Conservation (phyloP, 2,797 vertebrate species). For the Ambastaia sidthimunki region DNA sequence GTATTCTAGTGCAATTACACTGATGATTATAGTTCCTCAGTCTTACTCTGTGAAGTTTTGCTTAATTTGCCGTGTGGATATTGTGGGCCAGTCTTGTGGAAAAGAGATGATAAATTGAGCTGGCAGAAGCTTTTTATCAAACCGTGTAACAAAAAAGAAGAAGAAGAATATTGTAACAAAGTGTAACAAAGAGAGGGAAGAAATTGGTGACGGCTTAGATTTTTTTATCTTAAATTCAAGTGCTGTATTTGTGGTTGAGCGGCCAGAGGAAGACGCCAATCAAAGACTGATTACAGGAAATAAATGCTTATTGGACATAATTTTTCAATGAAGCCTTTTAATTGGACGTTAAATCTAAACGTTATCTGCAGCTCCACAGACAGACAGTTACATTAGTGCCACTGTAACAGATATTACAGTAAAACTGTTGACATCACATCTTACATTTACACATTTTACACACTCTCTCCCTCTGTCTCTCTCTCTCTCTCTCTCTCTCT, state of each 20-base stretch:
- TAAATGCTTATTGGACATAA: constrained; percentile 98
- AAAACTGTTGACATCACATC: constrained; percentile 82
- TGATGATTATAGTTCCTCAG: constrained; percentile 96
- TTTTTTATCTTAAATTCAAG: constrained; percentile 95
- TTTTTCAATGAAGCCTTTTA: constrained; percentile 99
- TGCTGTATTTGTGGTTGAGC: constrained; percentile 83
- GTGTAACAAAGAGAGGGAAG: too few relatives aligned
- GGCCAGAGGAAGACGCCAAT: constrained; percentile 87
- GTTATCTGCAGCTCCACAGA: constrained; percentile 98
- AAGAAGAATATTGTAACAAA: too few relatives aligned
- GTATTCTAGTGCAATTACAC: constrained; percentile 98
- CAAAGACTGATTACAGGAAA: constrained; percentile 95
- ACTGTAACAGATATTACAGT: constrained; percentile 86
- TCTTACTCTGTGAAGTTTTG: constrained; percentile 88
- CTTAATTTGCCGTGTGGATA: constrained; percentile 88
- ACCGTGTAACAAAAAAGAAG: constrained; percentile 81
- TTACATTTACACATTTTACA: constrained; percentile 6
- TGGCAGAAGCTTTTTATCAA: constrained; percentile 94
- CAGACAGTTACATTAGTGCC: constrained; percentile 83
- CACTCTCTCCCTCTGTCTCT: too few relatives aligned
- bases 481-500: neutral
- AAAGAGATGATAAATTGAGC: constrained; percentile 88
- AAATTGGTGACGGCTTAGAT: constrained; percentile 87
- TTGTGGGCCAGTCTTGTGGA: constrained; percentile 87
- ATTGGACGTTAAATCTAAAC: constrained; percentile 99